Conservation (phyloP, 2,113 vertebrate species). For the Prinia subflava region DNA sequence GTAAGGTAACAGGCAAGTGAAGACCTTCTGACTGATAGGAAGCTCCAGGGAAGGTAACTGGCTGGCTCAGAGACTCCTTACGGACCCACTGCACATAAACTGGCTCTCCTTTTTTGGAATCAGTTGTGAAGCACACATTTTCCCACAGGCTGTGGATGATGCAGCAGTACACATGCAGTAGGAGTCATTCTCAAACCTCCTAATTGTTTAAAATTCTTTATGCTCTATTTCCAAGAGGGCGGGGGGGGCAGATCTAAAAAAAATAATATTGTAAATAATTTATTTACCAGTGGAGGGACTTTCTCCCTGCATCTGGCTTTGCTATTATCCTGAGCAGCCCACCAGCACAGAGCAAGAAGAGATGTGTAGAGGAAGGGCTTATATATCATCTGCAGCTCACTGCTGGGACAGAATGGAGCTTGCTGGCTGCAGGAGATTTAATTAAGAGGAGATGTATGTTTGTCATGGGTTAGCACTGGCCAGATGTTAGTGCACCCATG, state of each 20-base stretch:
- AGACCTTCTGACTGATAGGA: background rate
- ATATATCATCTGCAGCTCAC: background rate
- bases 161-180: background rate
- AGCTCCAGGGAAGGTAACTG: background rate
- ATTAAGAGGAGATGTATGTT: constrained; percentile 17
- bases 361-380: background rate
- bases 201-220: background rate
- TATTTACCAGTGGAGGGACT: background rate
- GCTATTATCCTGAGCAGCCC: background rate
- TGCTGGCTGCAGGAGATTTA: constrained; percentile 37
- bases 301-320: background rate
- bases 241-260: background rate
- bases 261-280: background rate
- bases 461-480: too few relatives aligned
- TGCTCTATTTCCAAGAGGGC: background rate
- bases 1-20: background rate
- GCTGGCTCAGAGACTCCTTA: background rate
- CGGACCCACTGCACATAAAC: background rate
- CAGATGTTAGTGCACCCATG: too few relatives aligned
- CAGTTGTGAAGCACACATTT: background rate
- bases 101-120: background rate
- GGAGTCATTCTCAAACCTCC: background rate
- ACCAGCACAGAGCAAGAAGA: background rate
- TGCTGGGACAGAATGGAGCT: background rate
- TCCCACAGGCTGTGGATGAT: background rate